Evolutionary conservation across 2,888 invertebrate species (phyloP).

Genomic region (Pinctada fucata): DNA sequence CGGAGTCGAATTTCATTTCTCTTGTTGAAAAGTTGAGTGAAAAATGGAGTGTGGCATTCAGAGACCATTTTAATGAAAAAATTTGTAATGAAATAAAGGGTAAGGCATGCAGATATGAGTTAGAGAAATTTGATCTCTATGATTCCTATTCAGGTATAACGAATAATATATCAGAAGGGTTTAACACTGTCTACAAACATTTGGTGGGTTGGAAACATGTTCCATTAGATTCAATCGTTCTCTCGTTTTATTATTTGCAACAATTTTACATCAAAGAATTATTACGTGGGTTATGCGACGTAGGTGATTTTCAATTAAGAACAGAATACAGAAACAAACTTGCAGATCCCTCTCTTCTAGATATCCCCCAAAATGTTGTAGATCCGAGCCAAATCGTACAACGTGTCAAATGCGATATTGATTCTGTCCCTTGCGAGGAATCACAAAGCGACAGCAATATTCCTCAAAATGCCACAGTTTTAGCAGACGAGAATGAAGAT

Average conservation of each 20-base stretch:
- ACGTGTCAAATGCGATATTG: background rate
- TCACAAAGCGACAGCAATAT: background rate
- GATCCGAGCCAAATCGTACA: background rate
- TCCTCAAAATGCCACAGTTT: background rate
- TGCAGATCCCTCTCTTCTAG: background rate
- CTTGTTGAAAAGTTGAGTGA: background rate
- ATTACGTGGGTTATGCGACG: background rate
- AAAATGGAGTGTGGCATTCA: constrained; percentile 8
- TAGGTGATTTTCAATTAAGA: background rate
- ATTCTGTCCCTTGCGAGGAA: background rate
- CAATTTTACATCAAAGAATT: background rate
- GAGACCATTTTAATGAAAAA: background rate
- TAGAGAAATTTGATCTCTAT: constrained; percentile 22
- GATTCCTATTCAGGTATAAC: constrained; percentile 30
- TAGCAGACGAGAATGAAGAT: background rate
- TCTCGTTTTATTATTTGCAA: background rate
- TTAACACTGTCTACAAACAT: constrained; percentile 28
- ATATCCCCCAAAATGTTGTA: background rate
- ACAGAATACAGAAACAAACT: background rate
- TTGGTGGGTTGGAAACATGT: constrained; percentile 24
- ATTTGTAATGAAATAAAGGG: background rate
- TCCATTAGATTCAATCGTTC: background rate
- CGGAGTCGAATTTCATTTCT: background rate
- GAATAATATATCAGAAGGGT: constrained; percentile 29
- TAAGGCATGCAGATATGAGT: constrained; percentile 14